Base-by-base conservation (phyloP, 1,140 invertebrate species). In the Bradynema listronoti region DNA sequence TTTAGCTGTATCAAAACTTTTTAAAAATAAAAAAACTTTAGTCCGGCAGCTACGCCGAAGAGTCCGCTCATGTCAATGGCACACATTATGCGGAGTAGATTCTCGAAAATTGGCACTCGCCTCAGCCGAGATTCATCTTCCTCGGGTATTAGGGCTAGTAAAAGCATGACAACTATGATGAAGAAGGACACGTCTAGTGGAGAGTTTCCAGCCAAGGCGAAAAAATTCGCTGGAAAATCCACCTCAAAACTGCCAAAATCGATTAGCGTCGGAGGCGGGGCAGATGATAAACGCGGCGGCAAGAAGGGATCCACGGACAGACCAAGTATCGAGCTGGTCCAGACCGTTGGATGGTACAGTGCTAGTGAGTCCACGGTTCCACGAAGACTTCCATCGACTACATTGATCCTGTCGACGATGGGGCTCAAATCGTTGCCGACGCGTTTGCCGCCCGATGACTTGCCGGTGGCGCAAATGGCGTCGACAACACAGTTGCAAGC, bases 61-160 rank as follows among this genome's bases (percentile, higher is more conserved):
- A 70, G 66, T 58, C 66, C 66, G 16, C 43, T 68, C 6, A 29
- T 68, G 34, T 70, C 66, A 2, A 67, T 68, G 62, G 66, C 66
- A 22, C 66, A 65, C 41, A 58, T 66, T n/a, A 66, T 68, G 19
- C 45, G 50, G 30, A 39, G 30, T 34, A 30, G 61, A 27, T 22
- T 69, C 25, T 29, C n/a, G 11, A 69, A 60, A 51, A 57, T 65
- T 34, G 39, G 65, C 24, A 68, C 42, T 2, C 33, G 49, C 34
- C 43, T 68, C 7, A 51, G 51, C 22, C 52, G 59, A 9, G 30
- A 39, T 11, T 51, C 62, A 3, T 4, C 16, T 24, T 11, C 32
- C 14, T 16, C n/a, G 14, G 25, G 19, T 24, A 30, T 32, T 22
- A 60, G 16, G 36, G 25, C 24, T 14, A 47, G 52, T 32, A 61